These are phyloP conservation scores for Hyposmocoma kahamanoa DNA, from an alignment of 1,140 invertebrate species.

Conservation along the genomic window DNA sequence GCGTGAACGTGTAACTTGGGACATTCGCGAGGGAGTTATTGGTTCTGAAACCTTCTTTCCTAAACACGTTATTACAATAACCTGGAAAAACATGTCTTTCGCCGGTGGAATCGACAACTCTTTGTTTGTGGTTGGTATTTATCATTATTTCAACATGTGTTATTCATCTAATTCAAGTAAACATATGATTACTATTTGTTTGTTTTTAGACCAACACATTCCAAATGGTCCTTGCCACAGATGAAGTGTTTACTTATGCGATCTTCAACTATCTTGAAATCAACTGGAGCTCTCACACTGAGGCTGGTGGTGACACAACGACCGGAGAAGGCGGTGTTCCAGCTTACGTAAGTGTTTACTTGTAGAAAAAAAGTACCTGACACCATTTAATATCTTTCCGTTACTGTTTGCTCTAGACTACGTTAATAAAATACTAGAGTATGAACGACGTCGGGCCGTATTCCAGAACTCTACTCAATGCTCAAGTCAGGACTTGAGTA, in stretches of 20 bases:
- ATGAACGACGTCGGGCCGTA: too few relatives aligned
- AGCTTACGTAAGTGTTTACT: conserved; percentile 82
- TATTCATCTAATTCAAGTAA: background rate
- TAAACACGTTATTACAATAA: conserved; percentile 92
- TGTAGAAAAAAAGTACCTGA: background rate
- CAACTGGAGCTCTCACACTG: conserved; percentile 92
- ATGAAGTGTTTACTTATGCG: conserved; percentile 94
- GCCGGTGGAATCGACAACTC: conserved; percentile 89
- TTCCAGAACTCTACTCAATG: too few relatives aligned
- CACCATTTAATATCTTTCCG: too few relatives aligned
- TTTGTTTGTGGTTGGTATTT: conserved; percentile 76
- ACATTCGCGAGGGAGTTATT: conserved; percentile 92
- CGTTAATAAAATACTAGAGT: too few relatives aligned
- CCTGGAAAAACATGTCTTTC: conserved; percentile 97
- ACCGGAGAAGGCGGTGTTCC: conserved; percentile 90
- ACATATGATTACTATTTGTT: background rate
- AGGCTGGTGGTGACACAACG: conserved; percentile 91
- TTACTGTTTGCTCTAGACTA: too few relatives aligned
- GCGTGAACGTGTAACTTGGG: conserved; percentile 89
- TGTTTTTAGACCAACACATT: conserved; percentile 92
- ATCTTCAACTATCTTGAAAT: conserved; percentile 95
- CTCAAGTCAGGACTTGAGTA: too few relatives aligned
- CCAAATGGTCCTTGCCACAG: conserved; percentile 93
- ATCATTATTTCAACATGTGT: background rate
- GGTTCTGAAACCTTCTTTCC: conserved; percentile 92